Base-by-base conservation (phyloP, 2,888 invertebrate genomes). In the Epistrophe eligans region DNA sequence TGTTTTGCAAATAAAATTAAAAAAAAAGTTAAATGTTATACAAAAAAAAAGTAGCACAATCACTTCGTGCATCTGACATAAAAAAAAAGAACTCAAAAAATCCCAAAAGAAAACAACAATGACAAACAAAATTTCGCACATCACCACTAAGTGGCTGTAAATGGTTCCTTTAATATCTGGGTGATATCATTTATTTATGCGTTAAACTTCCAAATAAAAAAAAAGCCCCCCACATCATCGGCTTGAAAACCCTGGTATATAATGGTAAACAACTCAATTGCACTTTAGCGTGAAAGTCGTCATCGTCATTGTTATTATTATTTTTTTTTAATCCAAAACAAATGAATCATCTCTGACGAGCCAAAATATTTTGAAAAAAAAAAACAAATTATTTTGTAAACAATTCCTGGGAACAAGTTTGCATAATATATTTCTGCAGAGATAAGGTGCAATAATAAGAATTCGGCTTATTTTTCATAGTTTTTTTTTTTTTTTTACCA, bases 291-390 rank as follows among this genome's bases (percentile, higher is more conserved):
- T 48, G 72, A 84, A 77, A 77, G 67, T 62, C 62, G 62, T 70
- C 81, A 67, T 45, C 48, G 43, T 19, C 32, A 32, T 0, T 2
- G 0, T 35, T 9, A 5, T 4, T 5, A 7, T 24, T 32, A 5
- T 9, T 35, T 35, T 32, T 66, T 70, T 57, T 73, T 6, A 28
- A 57, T 67, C 67, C 73, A 85, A 52, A 85, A 85, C 84, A 85
- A 80, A 85, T 85, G 84, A 85, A 80, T 85, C 84, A 85, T 48
- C 64, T 45, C 24, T 35, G 9, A 35, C 35, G 19, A 38, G 45
- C 19, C 66, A 77, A 84, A 80, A 84, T 28, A 76, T 19, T 38
- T 57, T 24, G 1, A 3, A 24, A n/a, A n/a, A 32, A 24, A 38
- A 67, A 72, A 67, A 58, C 32, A 11, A 62, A 66, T 19, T n/a